Evolutionary conservation across 1,140 invertebrate species (phyloP).

Genomic region (Bombus fervidus): DNA sequence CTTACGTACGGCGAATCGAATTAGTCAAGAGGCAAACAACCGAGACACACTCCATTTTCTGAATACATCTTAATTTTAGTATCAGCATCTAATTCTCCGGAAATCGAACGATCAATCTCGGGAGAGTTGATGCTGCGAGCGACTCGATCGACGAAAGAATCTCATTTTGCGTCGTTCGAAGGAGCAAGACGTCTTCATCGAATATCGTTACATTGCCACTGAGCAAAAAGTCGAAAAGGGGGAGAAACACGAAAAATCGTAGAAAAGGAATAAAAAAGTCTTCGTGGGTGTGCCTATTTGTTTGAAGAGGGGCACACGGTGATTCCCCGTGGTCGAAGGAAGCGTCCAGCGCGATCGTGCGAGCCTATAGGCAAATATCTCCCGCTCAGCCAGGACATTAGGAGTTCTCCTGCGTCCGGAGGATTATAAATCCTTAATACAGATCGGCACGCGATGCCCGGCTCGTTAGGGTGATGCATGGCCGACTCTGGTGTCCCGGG

Average conservation of each 20-base stretch:
- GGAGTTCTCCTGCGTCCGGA: slow-evolving; percentile 72
- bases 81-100: too few relatives aligned
- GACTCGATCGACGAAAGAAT: not conserved
- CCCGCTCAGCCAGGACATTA: slow-evolving; percentile 76
- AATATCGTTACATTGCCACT: not conserved
- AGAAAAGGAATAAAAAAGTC: slow-evolving; percentile 50
- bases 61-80: too few relatives aligned
- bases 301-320: slow-evolving; percentile 3
- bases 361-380: slow-evolving; percentile 72
- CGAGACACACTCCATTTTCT: too few relatives aligned
- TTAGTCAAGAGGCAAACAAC: not conserved
- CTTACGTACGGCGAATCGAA: not conserved
- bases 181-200: not conserved
- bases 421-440: slow-evolving; percentile 82
- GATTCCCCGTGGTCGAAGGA: not conserved
- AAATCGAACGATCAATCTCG: not conserved
- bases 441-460: slow-evolving; percentile 82
- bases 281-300: slow-evolving; percentile 65
- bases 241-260: not conserved
- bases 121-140: not conserved
- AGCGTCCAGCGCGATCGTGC: slow-evolving; percentile 41
- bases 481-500: slow-evolving; percentile 79
- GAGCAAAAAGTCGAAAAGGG: not conserved
- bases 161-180: not conserved
- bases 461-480: slow-evolving; percentile 82